phyloP scores from a whole-genome alignment of 2,888 invertebrate genomes.

The Drosophila peninsularis region DNA sequence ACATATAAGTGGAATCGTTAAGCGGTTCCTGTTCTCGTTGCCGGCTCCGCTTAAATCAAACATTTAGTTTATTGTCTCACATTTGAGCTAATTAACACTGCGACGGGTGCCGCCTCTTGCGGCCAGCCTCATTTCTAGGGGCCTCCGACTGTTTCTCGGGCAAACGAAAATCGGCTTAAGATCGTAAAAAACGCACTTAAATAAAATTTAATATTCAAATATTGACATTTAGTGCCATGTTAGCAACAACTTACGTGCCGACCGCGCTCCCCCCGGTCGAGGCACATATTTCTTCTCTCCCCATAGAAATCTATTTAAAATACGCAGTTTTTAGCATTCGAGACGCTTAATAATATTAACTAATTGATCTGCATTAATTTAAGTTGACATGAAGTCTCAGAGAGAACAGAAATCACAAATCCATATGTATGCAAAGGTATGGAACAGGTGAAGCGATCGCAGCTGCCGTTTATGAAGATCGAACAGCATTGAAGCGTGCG shows the following conservation, averaged over 20 bases:
- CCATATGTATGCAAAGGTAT: slow-evolving; percentile 1
- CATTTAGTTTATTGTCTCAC: slow-evolving; percentile 80
- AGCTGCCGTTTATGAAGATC: slow-evolving; percentile 56
- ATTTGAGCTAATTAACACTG: slow-evolving; percentile 77
- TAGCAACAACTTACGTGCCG: slow-evolving; percentile 74
- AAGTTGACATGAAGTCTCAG: slow-evolving; percentile 57
- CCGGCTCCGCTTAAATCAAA: slow-evolving; percentile 60
- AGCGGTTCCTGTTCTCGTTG: slow-evolving; percentile 21
- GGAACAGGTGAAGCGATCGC: slow-evolving; percentile 48
- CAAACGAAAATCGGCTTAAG: slow-evolving; percentile 79
- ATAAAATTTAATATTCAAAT: slow-evolving; percentile 81
- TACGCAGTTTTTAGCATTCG: slow-evolving; percentile 61
- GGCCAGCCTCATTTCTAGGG: slow-evolving; percentile 49
- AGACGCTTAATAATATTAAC: slow-evolving; percentile 77
- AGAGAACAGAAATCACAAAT: slow-evolving; percentile 7
- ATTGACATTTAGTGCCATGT: slow-evolving; percentile 82
- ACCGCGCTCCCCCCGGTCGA: slow-evolving; percentile 10
- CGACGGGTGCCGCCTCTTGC: slow-evolving; percentile 66
- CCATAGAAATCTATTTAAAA: slow-evolving; percentile 53
- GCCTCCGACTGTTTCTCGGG: slow-evolving; percentile 54
- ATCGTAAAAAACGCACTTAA: slow-evolving; percentile 82
- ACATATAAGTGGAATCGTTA: neutral
- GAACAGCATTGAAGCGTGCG: slow-evolving; percentile 31
- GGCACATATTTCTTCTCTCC: slow-evolving; percentile 31
- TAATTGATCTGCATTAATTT: slow-evolving; percentile 82